phyloP scores from a whole-genome alignment of 2,888 invertebrate genomes.

The Hypercompe scribonia region DNA sequence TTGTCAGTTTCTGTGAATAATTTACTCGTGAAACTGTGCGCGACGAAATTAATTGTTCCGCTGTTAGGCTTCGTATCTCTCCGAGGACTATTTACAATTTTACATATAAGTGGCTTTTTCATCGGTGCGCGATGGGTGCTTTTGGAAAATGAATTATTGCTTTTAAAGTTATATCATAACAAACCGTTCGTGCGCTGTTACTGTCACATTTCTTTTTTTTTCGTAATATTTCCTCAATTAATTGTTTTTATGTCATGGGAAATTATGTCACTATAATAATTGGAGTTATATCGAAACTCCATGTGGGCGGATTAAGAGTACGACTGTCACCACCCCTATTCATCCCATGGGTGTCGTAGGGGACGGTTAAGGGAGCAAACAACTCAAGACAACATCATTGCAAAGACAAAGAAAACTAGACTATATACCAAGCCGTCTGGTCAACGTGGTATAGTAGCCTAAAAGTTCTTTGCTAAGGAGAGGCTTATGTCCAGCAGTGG shows the following conservation, averaged over 20 bases:
- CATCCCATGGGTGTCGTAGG: no score
- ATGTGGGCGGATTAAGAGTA: no score
- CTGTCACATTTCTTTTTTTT: background rate
- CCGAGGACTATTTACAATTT: constrained; percentile 15
- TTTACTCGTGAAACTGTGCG: constrained; percentile 39
- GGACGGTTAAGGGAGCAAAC: no score
- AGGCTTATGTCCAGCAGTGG: no score
- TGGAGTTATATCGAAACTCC: background rate
- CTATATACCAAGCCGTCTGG: no score
- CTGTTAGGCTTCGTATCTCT: constrained; percentile 22
- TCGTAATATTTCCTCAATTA: background rate
- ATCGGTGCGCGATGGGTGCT: background rate
- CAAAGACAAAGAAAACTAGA: no score
- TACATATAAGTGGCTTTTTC: constrained; percentile 11
- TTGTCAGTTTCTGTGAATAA: constrained; percentile 38
- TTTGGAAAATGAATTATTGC: constrained; percentile 4
- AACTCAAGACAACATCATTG: no score
- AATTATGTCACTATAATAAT: background rate
- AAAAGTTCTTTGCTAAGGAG: no score
- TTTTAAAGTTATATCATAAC: background rate
- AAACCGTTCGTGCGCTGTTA: background rate
- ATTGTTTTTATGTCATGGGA: background rate
- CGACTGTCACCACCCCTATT: no score
- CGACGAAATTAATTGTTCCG: constrained; percentile 44
- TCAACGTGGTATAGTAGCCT: no score